These are phyloP conservation scores for Leptosomus discolor DNA, from an alignment of 2,113 vertebrate species.

Conservation along the genomic window DNA sequence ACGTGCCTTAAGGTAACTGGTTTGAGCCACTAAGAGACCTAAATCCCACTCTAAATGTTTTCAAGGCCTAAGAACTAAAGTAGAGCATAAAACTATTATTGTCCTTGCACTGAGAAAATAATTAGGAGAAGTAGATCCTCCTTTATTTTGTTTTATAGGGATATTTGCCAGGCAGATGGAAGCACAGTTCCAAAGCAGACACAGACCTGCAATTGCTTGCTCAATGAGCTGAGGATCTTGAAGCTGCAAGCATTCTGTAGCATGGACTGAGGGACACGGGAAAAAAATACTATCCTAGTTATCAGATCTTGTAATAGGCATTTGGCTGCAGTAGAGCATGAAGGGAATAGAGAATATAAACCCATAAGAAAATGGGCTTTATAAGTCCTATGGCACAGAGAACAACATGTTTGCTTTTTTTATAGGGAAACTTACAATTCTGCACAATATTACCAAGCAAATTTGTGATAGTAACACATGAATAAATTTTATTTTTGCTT, in stretches of 20 bases:
- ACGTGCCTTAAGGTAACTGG: neutral
- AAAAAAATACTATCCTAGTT: neutral
- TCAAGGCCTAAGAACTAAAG: neutral
- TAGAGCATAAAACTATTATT: neutral
- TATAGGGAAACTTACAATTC: neutral
- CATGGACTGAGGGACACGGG: neutral
- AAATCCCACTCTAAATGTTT: neutral
- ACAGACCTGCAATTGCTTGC: neutral
- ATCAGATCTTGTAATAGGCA: neutral
- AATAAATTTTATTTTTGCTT: neutral
- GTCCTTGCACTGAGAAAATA: neutral
- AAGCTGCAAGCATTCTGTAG: neutral
- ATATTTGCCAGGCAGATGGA: neutral
- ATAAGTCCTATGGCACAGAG: neutral
- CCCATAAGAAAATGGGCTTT: neutral
- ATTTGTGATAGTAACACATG: neutral
- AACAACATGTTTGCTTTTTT: neutral
- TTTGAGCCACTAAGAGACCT: neutral
- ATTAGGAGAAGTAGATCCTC: neutral
- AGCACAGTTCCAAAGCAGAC: neutral
- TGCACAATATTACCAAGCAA: neutral
- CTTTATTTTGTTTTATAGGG: neutral
- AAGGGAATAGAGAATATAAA: neutral
- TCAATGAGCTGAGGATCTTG: neutral
- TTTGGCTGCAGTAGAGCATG: neutral